Base-by-base conservation (phyloP, 2,888 invertebrate species). In the Orthosia gothica region DNA sequence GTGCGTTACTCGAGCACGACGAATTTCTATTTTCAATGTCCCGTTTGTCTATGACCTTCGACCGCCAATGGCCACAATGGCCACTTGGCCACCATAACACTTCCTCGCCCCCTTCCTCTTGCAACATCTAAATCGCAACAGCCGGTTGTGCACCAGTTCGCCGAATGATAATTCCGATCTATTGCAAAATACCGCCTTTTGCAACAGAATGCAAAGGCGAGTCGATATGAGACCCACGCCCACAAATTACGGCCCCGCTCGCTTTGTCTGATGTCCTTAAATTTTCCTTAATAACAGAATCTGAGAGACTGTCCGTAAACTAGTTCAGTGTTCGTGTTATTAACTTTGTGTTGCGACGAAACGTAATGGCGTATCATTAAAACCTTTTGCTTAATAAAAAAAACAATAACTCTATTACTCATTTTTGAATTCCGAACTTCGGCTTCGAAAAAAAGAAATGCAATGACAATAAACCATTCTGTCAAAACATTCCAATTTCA, bases 81-180 rank as follows among this genome's bases (percentile, higher is more conserved):
- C 23, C 20, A n/a, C 54, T 93, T 92, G 85, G 79, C 84, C 88
- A 90, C 92, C 93, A 94, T 94, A 92, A 88, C 90, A 93, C 94
- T 94, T 93, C 94, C 94, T 93, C 93, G 92, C 93, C 94, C 86
- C 91, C 92, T 94, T 95, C 94, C 95, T 93, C 92, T 95, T 93
- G 87, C 92, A 94, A 93, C 89, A 68, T 88, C 70, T 77, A 84
- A 90, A 87, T 89, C 91, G 94, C 94, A 94, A 92, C 90, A 85
- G 87, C 86, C 69, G 89, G 95, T 94, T 95, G 94, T 96, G 96
- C 96, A 96, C 96, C 91, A 96, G 94, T 96, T 96, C 93, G 91
- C 89, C 91, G 93, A 94, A 95, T 95, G 95, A 96, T 96, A 96
- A 96, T 96, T 95, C 95, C 94, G 88, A 95, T 93, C 92, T 91